Conservation (phyloP, 92 coral and sea anemone species). For the Palythoa caribaeorum region DNA sequence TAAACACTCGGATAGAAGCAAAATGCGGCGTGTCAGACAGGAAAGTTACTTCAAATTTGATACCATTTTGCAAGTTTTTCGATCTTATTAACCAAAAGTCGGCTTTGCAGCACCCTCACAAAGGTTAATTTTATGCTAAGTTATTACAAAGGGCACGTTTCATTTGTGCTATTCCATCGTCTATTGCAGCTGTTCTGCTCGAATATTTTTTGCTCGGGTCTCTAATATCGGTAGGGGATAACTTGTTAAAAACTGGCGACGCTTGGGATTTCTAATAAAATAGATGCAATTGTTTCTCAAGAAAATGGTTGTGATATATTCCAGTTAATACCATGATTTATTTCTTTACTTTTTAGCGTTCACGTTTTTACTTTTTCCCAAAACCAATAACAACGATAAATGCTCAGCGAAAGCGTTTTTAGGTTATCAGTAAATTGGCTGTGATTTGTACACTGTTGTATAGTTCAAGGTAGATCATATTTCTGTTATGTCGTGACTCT, state of each 20-base stretch:
- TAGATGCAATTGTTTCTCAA: neutral
- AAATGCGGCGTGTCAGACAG: neutral
- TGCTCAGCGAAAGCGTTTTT: neutral
- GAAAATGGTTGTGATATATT: neutral
- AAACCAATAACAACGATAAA: too few species aligned
- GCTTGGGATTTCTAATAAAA: conserved; percentile 16
- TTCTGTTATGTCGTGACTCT: conserved; percentile 15
- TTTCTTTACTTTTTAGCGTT: neutral
- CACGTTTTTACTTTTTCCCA: neutral
- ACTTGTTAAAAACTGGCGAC: neutral
- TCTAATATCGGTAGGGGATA: conserved; percentile 21
- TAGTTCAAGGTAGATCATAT: neutral
- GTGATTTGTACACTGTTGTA: neutral
- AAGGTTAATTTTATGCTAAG: conserved; percentile 96
- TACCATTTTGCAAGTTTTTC: neutral
- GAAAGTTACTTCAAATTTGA: neutral
- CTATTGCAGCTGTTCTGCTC: conserved; percentile 76
- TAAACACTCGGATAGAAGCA: conserved; percentile 1
- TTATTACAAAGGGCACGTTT: conserved; percentile 79
- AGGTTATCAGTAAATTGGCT: neutral
- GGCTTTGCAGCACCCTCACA: conserved; percentile 53
- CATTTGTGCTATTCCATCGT: conserved; percentile 48
- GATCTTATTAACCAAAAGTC: conserved; percentile 32
- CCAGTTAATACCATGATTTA: neutral
- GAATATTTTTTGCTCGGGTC: conserved; percentile 28